Percentiles rank a stretch among this genome's conserved stretches.
Conservation (phyloP, 1,140 invertebrate genomes). For the Pogonomyrmex californicus region DNA sequence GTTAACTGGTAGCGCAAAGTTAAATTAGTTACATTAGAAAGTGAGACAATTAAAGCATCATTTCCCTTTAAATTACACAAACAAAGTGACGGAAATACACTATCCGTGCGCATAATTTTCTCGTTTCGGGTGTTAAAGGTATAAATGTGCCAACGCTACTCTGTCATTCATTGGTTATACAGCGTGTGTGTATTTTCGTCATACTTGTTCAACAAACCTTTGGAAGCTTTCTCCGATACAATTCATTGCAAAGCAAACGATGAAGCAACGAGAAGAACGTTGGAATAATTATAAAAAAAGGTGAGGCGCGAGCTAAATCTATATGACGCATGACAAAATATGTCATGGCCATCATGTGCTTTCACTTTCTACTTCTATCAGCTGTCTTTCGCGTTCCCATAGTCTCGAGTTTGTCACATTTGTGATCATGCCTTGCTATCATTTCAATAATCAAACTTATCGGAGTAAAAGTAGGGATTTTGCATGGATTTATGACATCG, state of each 20-base stretch:
- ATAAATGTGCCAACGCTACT: background rate
- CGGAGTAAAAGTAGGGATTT: background rate
- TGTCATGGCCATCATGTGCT: slow-evolving; percentile 66
- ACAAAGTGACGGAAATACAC: background rate
- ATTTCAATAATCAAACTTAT: slow-evolving; percentile 8
- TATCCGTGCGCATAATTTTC: background rate
- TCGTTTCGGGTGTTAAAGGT: background rate
- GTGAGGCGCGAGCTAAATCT: slow-evolving; percentile 5
- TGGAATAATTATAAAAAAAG: slow-evolving; percentile 18
- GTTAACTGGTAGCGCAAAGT: background rate
- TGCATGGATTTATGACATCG: background rate
- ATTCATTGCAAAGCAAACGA: background rate
- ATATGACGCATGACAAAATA: slow-evolving; percentile 44
- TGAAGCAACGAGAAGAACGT: background rate
- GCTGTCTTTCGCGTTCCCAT: background rate
- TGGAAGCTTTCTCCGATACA: background rate
- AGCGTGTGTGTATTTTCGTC: background rate
- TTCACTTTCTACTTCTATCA: slow-evolving; percentile 55
- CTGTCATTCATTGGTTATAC: background rate
- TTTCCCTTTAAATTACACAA: background rate
- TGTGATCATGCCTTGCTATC: background rate
- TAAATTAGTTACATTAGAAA: background rate
- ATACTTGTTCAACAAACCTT: background rate
- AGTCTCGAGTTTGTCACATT: slow-evolving; percentile 8
- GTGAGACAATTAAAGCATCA: background rate